These are phyloP conservation scores for Sebastolobus alascanus DNA, from an alignment of 2,797 vertebrate genomes.

Conservation along the genomic window DNA sequence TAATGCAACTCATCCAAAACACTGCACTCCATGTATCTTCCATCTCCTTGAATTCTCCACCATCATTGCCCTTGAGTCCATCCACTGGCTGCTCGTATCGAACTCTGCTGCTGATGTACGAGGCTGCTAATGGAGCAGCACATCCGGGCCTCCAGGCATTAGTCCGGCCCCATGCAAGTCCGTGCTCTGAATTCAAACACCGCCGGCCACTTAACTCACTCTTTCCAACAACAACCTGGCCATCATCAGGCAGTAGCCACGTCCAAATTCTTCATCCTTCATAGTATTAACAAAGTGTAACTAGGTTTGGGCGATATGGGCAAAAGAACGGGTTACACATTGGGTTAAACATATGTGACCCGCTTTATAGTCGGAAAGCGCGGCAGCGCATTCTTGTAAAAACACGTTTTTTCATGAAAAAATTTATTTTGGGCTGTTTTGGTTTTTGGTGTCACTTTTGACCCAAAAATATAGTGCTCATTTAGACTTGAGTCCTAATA, in stretches of 20 bases:
- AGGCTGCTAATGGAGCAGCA: constrained; percentile 38
- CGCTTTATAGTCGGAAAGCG: no score
- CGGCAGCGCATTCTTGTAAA: no score
- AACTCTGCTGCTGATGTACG: constrained; percentile 41
- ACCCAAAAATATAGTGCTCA: no score
- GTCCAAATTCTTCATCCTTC: background rate
- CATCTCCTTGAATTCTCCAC: background rate
- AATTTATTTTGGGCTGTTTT: no score
- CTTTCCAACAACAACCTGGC: background rate
- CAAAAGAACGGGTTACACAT: background rate
- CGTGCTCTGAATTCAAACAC: constrained; percentile 19
- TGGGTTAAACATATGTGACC: background rate
- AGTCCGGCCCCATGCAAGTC: background rate
- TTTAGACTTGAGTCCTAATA: no score
- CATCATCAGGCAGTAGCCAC: no score
- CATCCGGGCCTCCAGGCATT: constrained; percentile 12
- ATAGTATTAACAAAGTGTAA: no score
- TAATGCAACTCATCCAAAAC: background rate
- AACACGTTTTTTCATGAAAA: no score
- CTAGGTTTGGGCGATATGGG: background rate
- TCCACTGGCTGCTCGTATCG: constrained; percentile 1
- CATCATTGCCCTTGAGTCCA: background rate
- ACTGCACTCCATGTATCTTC: constrained; percentile 2
- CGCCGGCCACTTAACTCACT: background rate
- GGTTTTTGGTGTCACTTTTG: no score